phyloP scores from a whole-genome alignment of 2,797 vertebrate species.

The Euphonia xanthogaster region DNA sequence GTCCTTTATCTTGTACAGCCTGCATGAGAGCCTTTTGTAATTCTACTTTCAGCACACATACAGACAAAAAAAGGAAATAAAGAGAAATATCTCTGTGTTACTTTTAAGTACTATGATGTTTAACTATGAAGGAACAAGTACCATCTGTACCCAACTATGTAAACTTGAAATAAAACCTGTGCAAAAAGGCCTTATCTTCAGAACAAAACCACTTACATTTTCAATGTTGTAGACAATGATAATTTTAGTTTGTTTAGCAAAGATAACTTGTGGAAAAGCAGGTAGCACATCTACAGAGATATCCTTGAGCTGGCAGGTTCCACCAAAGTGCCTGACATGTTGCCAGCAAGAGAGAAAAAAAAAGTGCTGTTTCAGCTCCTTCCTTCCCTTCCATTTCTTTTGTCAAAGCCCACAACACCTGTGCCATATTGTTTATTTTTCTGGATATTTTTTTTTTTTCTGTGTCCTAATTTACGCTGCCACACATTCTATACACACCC shows the following conservation, averaged over 20 bases:
- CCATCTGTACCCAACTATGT: background rate
- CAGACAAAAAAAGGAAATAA: background rate
- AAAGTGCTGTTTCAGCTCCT: accelerated
- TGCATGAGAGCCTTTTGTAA: background rate
- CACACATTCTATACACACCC: no score
- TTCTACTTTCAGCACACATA: accelerated
- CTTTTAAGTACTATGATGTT: background rate
- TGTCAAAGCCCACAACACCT: background rate
- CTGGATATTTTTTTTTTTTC: background rate
- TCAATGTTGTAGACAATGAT: background rate
- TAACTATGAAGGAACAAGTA: background rate
- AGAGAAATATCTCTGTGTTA: background rate
- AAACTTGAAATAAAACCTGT: background rate
- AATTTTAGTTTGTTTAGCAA: background rate
- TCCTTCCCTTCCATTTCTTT: background rate
- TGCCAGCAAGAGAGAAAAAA: background rate
- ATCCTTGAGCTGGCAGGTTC: background rate
- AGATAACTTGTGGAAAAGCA: background rate
- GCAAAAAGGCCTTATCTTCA: background rate
- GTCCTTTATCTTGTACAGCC: background rate
- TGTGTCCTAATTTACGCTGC: background rate
- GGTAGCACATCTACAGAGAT: background rate
- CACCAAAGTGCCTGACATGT: background rate
- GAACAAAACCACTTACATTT: background rate
- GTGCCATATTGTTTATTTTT: background rate